A percentile compares a stretch with the other conserved stretches of the same genome.
These are phyloP conservation scores for Protobothrops mucrosquamatus DNA, from an alignment of 2,113 vertebrate genomes.

Conservation along the genomic window DNA sequence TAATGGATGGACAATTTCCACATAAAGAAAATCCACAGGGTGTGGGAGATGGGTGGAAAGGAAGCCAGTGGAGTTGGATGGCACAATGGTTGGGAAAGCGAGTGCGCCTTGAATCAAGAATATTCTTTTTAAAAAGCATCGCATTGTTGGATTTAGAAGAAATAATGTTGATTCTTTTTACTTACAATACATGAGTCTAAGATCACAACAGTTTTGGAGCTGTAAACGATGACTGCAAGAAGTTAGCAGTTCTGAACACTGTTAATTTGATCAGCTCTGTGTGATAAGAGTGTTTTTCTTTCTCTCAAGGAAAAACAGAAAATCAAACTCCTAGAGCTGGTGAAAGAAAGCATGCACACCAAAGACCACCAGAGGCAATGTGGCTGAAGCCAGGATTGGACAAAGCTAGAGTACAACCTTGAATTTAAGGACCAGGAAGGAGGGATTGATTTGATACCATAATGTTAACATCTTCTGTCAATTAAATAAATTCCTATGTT, in stretches of 20 bases:
- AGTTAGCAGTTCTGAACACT: neutral
- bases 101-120: neutral
- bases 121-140: neutral
- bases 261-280: neutral
- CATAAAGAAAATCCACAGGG: neutral
- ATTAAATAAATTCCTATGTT: conserved; percentile 64
- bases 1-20: neutral
- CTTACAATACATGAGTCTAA: neutral
- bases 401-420: conserved; percentile 34
- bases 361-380: conserved; percentile 38
- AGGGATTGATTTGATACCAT: conserved; percentile 56
- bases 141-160: neutral
- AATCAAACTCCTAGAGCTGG: conserved; percentile 73
- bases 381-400: conserved; percentile 19
- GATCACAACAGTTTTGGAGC: neutral
- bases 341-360: conserved; percentile 52
- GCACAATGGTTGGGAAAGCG: neutral
- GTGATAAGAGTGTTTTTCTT: conserved; percentile 45
- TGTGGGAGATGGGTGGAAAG: no score
- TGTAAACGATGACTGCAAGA: neutral
- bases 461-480: conserved; percentile 54
- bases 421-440: conserved; percentile 43
- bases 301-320: conserved; percentile 75
- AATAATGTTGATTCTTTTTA: neutral
- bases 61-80: neutral